Conservation (phyloP, 2,888 invertebrate genomes). For the Leptinotarsa peninsularis region DNA sequence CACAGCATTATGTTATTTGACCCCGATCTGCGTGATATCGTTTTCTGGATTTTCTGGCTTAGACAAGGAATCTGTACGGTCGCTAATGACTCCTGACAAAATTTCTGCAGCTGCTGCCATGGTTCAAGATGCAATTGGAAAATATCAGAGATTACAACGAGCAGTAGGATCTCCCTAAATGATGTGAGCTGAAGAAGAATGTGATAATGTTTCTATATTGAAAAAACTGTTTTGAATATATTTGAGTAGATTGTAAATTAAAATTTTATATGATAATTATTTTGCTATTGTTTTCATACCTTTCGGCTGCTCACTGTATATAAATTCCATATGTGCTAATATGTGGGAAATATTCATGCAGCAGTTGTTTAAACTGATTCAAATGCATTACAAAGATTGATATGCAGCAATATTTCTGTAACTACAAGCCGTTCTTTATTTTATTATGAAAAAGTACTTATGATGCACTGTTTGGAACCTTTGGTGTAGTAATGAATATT, state of each 20-base stretch:
- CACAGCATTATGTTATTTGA: constrained; percentile 72
- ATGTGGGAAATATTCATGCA: no score
- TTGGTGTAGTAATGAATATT: no score
- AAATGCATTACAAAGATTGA: no score
- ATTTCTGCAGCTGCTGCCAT: constrained; percentile 72
- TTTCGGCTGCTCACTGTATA: no score
- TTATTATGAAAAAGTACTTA: no score
- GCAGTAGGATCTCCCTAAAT: constrained; percentile 41
- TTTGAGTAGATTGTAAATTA: background rate
- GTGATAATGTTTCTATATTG: background rate
- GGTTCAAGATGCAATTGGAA: constrained; percentile 73
- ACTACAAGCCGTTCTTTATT: no score
- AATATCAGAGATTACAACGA: constrained; percentile 67
- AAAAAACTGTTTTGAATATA: background rate
- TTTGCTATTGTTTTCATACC: no score
- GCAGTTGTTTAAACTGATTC: no score
- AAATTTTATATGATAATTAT: no score
- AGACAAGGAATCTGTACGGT: constrained; percentile 69
- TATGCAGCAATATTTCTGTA: no score
- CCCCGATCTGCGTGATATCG: constrained; percentile 72
- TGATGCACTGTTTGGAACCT: no score
- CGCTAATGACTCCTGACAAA: constrained; percentile 71
- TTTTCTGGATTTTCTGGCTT: constrained; percentile 65
- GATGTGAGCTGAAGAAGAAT: background rate
- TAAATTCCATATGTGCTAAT: no score